These are phyloP conservation scores for Cliona cf. orientalis DNA, from an alignment of 37 sponge, comb jelly and placozoan genomes.

Conservation along the genomic window DNA sequence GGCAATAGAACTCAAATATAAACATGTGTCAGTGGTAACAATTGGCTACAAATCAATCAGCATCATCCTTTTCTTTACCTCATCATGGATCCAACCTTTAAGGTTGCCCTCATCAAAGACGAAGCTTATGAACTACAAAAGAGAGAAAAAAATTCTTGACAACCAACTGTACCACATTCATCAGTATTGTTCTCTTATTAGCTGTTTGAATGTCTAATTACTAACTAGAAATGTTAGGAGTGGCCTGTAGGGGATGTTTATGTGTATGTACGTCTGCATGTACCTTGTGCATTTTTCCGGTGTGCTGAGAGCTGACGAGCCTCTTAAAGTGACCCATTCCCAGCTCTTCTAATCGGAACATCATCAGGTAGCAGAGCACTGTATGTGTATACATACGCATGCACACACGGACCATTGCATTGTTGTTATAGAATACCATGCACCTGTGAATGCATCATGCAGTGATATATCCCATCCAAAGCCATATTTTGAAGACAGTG, in stretches of 20 bases:
- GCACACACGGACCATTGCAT: neutral
- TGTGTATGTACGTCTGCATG: no score
- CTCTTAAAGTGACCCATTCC: conserved; percentile 78
- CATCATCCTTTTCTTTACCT: conserved; percentile 54
- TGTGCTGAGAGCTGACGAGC: conserved; percentile 70
- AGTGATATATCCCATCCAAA: no score
- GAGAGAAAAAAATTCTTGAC: neutral
- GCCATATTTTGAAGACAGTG: no score
- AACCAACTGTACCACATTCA: neutral
- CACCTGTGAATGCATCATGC: no score
- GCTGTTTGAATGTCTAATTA: neutral
- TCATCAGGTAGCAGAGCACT: conserved; percentile 77
- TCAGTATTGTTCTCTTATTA: neutral
- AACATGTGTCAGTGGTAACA: conserved; percentile 19
- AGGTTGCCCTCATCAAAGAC: conserved; percentile 61
- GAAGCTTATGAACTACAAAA: conserved; percentile 74
- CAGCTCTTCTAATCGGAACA: conserved; percentile 89
- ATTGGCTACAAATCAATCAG: conserved; percentile 2
- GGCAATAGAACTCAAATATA: conserved; percentile 1
- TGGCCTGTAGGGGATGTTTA: no score
- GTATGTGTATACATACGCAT: conserved; percentile 5
- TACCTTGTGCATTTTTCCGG: conserved; percentile 84
- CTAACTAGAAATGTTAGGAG: no score
- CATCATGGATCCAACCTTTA: conserved; percentile 75
- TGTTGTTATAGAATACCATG: no score